Evolutionary conservation across 2,797 vertebrate genomes (phyloP), one percentile per base, ranked within the genome.

Genomic region (Champsocephalus esox): DNA sequence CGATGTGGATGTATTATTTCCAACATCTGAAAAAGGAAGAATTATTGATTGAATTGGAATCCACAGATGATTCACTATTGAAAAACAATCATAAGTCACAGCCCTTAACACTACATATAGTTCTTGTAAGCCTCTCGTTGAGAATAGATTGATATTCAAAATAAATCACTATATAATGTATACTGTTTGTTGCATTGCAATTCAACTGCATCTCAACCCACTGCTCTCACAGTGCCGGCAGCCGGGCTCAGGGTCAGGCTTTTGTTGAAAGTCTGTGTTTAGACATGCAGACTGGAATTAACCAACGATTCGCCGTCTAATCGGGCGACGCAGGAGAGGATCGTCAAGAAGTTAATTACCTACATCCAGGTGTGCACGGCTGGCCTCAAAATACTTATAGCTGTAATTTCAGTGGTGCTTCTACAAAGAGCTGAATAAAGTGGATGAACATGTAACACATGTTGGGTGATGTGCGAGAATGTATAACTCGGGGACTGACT

Each of bases 301-400:
- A 51, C 38, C 12, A 12, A 49, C 10, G 6, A 41, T 38, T 28
- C 12, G 3, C 28, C 32, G 21, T 21, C 9, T 1, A 28, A 43
- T 32, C 38, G 3, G 16, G 49, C 43, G 24, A 52, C 69, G 43
- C 65, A 21, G 44, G 58, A 50, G 52, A 43, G 19, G 13, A 54
- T 13, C 12, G 44, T 45, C 6, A 3, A 50, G 41, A 5, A 24
- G 8, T 1, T 58, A 63, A 51, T 5, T 11, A 24, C 24, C 28
- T 24, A 24, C 12, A 41, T 46, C 49, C 19, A 66, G 56, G 43
- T 77, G 62, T 71, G 69, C 17, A 66, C 32, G 44, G 57, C 57
- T 21, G 57, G 57, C 14, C 28, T 28, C 28, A 28, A 28, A 28
- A 28, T 28, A 28, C 28, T 28, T 28, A 28, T 28, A 28, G 28